Evolutionary conservation across 2,113 vertebrate species (phyloP).

Genomic region (Campylomormyrus tamandua): DNA sequence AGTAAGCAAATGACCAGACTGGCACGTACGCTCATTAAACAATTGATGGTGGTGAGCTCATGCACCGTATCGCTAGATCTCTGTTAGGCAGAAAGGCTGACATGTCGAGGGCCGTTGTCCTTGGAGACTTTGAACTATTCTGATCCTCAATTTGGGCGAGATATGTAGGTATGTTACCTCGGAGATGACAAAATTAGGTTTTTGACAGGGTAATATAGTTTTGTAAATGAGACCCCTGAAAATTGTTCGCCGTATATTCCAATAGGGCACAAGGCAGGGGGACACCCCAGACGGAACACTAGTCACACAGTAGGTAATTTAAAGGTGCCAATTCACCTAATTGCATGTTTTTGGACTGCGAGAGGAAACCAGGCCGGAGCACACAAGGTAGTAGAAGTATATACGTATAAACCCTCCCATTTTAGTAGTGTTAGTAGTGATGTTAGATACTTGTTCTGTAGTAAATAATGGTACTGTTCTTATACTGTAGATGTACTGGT

Average conservation of each 20-base stretch:
- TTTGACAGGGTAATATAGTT: background rate
- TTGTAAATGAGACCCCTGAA: background rate
- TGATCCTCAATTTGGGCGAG: constrained; percentile 16
- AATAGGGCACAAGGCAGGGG: background rate
- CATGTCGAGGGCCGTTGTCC: constrained; percentile 20
- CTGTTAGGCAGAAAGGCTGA: constrained; percentile 21
- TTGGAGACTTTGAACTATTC: constrained; percentile 28
- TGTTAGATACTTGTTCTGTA: background rate
- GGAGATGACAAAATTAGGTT: background rate
- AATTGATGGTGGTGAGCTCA: background rate
- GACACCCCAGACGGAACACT: background rate
- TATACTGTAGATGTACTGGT: background rate
- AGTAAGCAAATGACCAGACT: background rate
- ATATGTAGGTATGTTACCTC: constrained; percentile 27
- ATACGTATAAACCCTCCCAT: background rate
- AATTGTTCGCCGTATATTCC: background rate
- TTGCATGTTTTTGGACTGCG: background rate
- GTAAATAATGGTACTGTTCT: background rate
- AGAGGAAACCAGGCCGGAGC: background rate
- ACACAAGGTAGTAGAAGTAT: background rate
- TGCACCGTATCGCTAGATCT: constrained; percentile 14
- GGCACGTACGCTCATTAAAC: background rate
- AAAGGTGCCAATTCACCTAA: background rate
- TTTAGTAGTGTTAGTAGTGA: background rate
- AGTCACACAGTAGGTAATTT: background rate